Evolutionary conservation across 1,140 invertebrate genomes (phyloP).

Genomic region (Cardiocondyla obscurior): DNA sequence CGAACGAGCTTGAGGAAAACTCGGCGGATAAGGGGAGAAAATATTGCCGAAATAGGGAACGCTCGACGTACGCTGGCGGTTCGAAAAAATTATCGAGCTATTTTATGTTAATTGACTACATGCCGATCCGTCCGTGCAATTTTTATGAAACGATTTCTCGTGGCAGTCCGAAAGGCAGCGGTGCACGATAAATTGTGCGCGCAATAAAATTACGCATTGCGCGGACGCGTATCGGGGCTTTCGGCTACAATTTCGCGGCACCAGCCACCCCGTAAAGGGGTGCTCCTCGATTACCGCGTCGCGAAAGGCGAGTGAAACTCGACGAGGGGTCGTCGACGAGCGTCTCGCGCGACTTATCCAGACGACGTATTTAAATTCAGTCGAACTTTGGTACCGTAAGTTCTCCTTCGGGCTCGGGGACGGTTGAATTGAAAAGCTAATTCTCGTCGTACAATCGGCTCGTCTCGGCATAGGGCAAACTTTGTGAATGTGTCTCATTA

Average conservation of each 20-base stretch:
- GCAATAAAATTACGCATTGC: background rate
- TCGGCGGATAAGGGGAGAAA: background rate
- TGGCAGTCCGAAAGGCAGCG: background rate
- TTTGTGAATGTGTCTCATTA: conserved; percentile 83
- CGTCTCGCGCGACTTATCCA: conserved; percentile 69
- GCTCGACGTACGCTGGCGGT: background rate
- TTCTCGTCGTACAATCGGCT: conserved; percentile 82
- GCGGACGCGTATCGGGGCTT: background rate
- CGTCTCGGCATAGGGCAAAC: conserved; percentile 79
- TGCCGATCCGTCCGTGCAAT: background rate
- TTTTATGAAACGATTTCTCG: background rate
- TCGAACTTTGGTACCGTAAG: conserved; percentile 75
- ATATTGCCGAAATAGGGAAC: background rate
- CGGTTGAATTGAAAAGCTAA: conserved; percentile 81
- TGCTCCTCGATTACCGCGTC: conserved; percentile 5
- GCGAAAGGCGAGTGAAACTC: conserved; percentile 19
- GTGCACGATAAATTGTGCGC: background rate
- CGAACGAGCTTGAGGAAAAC: background rate
- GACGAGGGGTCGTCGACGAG: conserved; percentile 37
- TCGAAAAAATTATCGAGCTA: background rate
- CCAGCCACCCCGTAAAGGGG: conserved; percentile 2
- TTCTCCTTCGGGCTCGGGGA: conserved; percentile 66
- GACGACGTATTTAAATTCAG: conserved; percentile 78
- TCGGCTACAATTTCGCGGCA: background rate
- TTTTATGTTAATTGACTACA: background rate